Conservation (phyloP, 2,888 invertebrate genomes). For the Melitaea athalia region DNA sequence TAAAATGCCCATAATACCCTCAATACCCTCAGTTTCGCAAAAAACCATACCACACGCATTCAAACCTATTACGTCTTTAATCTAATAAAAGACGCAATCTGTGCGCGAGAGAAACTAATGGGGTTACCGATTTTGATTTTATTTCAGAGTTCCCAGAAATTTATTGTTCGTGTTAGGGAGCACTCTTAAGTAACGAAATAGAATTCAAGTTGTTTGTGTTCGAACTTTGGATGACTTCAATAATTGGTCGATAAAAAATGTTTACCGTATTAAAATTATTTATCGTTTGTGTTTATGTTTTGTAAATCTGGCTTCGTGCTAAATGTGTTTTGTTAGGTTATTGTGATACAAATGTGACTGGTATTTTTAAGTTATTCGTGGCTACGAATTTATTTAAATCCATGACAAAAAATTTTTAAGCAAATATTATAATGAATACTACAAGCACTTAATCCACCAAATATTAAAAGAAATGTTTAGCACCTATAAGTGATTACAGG, state of each 20-base stretch:
- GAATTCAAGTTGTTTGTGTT: constrained; percentile 37
- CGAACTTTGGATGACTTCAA: constrained; percentile 19
- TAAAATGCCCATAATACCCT: constrained; percentile 59
- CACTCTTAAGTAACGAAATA: constrained; percentile 33
- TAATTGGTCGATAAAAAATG: constrained; percentile 35
- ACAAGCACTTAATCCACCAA: neutral
- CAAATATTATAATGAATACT: neutral
- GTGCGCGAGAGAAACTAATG: constrained; percentile 58
- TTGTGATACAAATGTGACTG: neutral
- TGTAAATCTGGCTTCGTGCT: neutral
- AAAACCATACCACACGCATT: constrained; percentile 72
- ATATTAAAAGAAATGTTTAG: no score
- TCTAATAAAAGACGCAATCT: constrained; percentile 71
- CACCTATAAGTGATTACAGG: no score
- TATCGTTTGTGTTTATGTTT: constrained; percentile 28
- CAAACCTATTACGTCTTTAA: constrained; percentile 67
- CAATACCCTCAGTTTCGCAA: constrained; percentile 62
- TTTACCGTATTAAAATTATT: constrained; percentile 32
- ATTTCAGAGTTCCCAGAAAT: constrained; percentile 52
- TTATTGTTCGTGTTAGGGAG: constrained; percentile 43
- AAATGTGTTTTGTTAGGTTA: neutral
- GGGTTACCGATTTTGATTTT: constrained; percentile 50
- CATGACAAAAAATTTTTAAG: neutral
- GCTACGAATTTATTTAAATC: neutral
- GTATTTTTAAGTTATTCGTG: neutral